Evolutionary conservation across 2,888 invertebrate genomes (phyloP), one percentile per base, ranked within the genome.

Genomic region (Pterobdella sp.): DNA sequence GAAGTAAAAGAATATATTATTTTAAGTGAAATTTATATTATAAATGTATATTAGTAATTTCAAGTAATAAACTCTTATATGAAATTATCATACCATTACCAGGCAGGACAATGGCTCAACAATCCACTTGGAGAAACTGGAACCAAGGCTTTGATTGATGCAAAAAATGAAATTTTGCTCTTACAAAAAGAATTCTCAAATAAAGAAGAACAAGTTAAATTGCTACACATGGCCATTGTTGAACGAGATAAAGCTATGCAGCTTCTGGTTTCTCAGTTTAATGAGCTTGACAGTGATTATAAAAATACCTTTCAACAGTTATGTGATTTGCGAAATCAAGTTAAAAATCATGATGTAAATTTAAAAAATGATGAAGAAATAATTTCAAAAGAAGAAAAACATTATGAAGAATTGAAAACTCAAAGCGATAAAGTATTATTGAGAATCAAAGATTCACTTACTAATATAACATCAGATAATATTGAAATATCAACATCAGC

Each of bases 91-190:
- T 4, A 14, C 14, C 31, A 22, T 34, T 75, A 74, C 3, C 78
- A 83, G 82, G 79, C 81, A 74, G 79, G 79, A 22, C 78, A 80
- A 63, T 77, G 79, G 52, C 74, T 82, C 60, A 76, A 79, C 66
- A 75, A 76, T 31, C 81, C 81, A 74, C 74, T 77, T 35, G 76
- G 77, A 1, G 79, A 79, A 72, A 63, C 77, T 31, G 80, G 81
- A 1, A 76, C 79, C 2, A 75, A 78, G 67, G 80, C 81, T 7
- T 76, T 83, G n/a, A 77, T 79, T 60, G 78, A 79, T 49, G 82
- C 82, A 22, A 81, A 80, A 75, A 76, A 77, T 36, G 81, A 83
- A 76, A 79, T 82, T 34, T 74, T 80, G 22, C 76, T 76, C 35
- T 79, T 82, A 32, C 80, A 81, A 74, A 75, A 77, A 52, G 69